phyloP scores from a whole-genome alignment of 2,888 invertebrate genomes.

The Didymodactylos carnosus region DNA sequence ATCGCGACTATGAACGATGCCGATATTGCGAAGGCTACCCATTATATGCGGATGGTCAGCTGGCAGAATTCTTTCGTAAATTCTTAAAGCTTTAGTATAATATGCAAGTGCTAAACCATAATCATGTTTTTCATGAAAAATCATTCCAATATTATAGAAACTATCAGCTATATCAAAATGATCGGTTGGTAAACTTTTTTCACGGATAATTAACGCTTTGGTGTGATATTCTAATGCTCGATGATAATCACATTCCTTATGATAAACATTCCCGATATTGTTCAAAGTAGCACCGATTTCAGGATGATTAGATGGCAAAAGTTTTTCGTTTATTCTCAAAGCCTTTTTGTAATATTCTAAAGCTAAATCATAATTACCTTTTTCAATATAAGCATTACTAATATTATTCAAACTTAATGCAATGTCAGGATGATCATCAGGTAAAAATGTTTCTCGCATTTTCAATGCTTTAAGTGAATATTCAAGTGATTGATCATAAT shows the following conservation, averaged over 20 bases:
- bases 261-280: neutral
- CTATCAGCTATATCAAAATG: neutral
- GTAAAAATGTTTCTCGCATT: neutral
- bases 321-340: neutral
- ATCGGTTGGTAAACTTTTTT: neutral
- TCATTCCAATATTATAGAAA: neutral
- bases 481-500: neutral
- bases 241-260: neutral
- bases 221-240: neutral
- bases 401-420: neutral
- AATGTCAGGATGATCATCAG: neutral
- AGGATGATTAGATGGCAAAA: neutral
- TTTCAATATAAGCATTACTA: neutral
- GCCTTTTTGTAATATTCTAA: neutral
- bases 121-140: too few species aligned
- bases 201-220: neutral
- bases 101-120: too few species aligned
- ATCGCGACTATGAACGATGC: too few species aligned
- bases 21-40: too few species aligned
- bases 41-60: too few species aligned
- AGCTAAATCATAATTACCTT: neutral
- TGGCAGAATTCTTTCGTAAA: too few species aligned
- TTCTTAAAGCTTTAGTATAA: too few species aligned
- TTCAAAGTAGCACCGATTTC: neutral
- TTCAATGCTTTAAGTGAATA: neutral